These are phyloP conservation scores for Ptilodon capucinus DNA, from an alignment of 2,888 invertebrate genomes.

Conservation along the genomic window DNA sequence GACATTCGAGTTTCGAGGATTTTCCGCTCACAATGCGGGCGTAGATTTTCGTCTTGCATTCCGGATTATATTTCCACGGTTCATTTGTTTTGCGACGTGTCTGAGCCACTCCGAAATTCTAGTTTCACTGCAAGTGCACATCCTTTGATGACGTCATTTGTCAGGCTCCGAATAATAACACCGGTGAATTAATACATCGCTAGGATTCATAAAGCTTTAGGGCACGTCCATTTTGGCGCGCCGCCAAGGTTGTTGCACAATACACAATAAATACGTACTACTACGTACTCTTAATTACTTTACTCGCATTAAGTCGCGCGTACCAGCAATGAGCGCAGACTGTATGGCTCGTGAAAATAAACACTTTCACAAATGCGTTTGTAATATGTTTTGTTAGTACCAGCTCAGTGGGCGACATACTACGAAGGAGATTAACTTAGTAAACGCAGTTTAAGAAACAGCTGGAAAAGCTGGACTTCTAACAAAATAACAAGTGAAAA, in stretches of 20 bases:
- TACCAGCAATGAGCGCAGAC: constrained; percentile 18
- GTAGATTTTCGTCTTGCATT: constrained; percentile 74
- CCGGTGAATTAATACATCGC: constrained; percentile 65
- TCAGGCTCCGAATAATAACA: constrained; percentile 54
- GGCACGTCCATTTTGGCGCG: constrained; percentile 61
- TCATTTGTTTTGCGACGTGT: constrained; percentile 56
- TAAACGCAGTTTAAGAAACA: background rate
- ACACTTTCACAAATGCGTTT: constrained; percentile 17
- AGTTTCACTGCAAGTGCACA: constrained; percentile 11
- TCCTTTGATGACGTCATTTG: constrained; percentile 45
- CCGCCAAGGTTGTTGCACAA: constrained; percentile 69
- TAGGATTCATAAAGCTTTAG: constrained; percentile 68
- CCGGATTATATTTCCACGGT: constrained; percentile 64
- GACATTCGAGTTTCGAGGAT: constrained; percentile 75
- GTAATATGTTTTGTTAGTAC: background rate
- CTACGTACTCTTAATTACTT: constrained; percentile 73
- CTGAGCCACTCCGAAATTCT: constrained; percentile 25
- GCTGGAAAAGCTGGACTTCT: background rate
- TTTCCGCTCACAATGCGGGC: constrained; percentile 73
- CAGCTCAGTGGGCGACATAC: background rate
- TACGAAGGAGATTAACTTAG: background rate
- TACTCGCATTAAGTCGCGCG: constrained; percentile 60
- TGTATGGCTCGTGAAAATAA: constrained; percentile 16
- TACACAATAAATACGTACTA: constrained; percentile 74
- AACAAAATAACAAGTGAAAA: too few relatives aligned